A percentile compares a stretch with the other conserved stretches of the same genome.
phyloP scores from a whole-genome alignment of 1,140 invertebrate species.

The Amyelois transitella region DNA sequence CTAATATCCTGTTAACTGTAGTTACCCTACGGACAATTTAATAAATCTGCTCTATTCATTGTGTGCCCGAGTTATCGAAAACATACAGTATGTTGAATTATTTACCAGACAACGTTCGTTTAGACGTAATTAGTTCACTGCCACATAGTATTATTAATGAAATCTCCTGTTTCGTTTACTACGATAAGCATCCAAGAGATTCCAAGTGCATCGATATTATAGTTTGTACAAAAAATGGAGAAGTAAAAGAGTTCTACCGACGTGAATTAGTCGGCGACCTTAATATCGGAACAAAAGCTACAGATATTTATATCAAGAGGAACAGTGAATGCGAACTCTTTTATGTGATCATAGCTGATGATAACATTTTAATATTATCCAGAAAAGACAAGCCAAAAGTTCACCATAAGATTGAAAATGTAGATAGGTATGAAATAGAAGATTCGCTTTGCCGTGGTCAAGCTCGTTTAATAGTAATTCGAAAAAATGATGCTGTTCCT shows the following conservation, averaged over 20 bases:
- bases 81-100: not conserved
- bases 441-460: slow-evolving; percentile 36
- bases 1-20: no score
- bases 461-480: slow-evolving; percentile 32
- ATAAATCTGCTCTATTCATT: not conserved
- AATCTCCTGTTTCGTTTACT: slow-evolving; percentile 41
- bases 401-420: slow-evolving; percentile 27
- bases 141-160: slow-evolving; percentile 23
- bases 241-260: slow-evolving; percentile 43
- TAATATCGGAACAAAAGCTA: slow-evolving; percentile 11
- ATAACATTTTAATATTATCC: slow-evolving; percentile 41
- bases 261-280: slow-evolving; percentile 28
- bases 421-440: slow-evolving; percentile 35
- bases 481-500: slow-evolving; percentile 38
- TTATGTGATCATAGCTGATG: slow-evolving; percentile 34
- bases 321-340: slow-evolving; percentile 43
- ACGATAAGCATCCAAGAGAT: slow-evolving; percentile 51
- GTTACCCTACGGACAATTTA: no score
- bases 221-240: slow-evolving; percentile 36
- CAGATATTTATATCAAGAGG: slow-evolving; percentile 37
- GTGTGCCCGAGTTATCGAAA: no score
- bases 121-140: slow-evolving; percentile 21
- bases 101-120: slow-evolving; percentile 16
- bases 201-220: slow-evolving; percentile 36
- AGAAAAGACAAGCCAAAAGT: slow-evolving; percentile 27